Evolutionary conservation across 1,140 invertebrate genomes (phyloP), one percentile per base, ranked within the genome.

Genomic region (Nebria ingens): DNA sequence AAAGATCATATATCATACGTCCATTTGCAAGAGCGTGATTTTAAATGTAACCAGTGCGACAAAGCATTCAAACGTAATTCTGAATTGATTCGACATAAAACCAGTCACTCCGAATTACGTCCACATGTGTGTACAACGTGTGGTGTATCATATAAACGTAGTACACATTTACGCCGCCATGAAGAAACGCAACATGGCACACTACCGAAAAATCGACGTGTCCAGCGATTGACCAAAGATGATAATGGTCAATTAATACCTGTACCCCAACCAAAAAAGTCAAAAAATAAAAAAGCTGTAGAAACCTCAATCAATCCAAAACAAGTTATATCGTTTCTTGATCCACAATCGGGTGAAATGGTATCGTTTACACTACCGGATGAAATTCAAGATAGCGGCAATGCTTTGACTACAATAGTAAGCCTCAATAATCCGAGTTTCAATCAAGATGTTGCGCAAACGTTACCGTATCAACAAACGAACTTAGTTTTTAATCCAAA

Each of bases 31-130:
- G 49, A 51, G 12, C 55, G 53, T 38, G 52, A 56, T 19, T 61
- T 58, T 21, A 53, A 49, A n/a, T 61, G 59, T 20, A 29, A 54
- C 12, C 23, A 56, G 29, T 61, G 59, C 22, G 55, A 56, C 21
- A 61, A 61, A 56, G 34, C 52, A n/a, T 61, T 61, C 25, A 61
- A 61, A 56, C 23, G 59, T 34, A 61, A 61, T 50, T 58, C 56
- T 13, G 59, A 61, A 53, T 25, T 61, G 38, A 19, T 52, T 1
- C 22, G 59, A 1, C 59, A 61, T 50, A 38, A 54, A 19, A 42
- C 45, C 9, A 54, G 49, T 25, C 59, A 61, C 55, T 61, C 59
- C 3, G 57, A 58, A 23, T 49, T 38, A 19, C 40, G 59, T 9
- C 59, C 59, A 0, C 55, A 61, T 51, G 53, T 50, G 42, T 61